These are phyloP conservation scores for Channa argus DNA, from an alignment of 2,113 vertebrate genomes.

Conservation along the genomic window DNA sequence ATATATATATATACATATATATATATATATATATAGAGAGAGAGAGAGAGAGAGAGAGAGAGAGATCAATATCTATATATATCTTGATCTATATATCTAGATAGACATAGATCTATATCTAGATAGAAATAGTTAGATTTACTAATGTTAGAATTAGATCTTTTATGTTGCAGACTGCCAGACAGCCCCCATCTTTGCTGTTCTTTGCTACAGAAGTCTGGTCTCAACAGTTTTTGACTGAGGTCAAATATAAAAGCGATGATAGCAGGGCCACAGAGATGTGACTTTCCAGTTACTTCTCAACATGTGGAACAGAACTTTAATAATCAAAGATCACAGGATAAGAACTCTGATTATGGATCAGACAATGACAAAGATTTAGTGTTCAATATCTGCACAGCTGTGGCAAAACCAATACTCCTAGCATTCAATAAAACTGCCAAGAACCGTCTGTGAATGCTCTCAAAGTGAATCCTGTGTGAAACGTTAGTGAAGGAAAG, in stretches of 20 bases:
- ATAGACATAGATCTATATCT: no score
- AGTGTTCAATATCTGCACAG: constrained; percentile 38
- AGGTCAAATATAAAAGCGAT: constrained; percentile 21
- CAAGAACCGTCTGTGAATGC: neutral
- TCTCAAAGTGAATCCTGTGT: constrained; percentile 8
- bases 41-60: no score
- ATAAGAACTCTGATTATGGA: constrained; percentile 48
- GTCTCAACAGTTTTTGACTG: constrained; percentile 15
- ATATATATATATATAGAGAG: no score
- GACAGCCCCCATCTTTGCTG: constrained; percentile 6
- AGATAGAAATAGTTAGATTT: neutral
- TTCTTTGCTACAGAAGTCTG: neutral
- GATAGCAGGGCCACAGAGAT: constrained; percentile 1
- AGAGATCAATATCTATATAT: no score
- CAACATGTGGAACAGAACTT: neutral
- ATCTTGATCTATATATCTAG: no score
- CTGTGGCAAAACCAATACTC: constrained; percentile 5
- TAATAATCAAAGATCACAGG: constrained; percentile 28
- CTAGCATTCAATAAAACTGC: constrained; percentile 17
- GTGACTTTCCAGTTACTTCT: constrained; percentile 26
- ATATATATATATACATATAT: no score
- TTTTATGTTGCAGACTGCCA: constrained; percentile 4
- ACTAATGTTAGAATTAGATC: neutral
- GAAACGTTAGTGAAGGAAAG: constrained; percentile 3
- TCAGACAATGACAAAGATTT: constrained; percentile 47